Percentiles rank a stretch among this genome's conserved stretches.
phyloP scores from a whole-genome alignment of 2,888 invertebrate species.

The Sinohyriopsis cumingii region DNA sequence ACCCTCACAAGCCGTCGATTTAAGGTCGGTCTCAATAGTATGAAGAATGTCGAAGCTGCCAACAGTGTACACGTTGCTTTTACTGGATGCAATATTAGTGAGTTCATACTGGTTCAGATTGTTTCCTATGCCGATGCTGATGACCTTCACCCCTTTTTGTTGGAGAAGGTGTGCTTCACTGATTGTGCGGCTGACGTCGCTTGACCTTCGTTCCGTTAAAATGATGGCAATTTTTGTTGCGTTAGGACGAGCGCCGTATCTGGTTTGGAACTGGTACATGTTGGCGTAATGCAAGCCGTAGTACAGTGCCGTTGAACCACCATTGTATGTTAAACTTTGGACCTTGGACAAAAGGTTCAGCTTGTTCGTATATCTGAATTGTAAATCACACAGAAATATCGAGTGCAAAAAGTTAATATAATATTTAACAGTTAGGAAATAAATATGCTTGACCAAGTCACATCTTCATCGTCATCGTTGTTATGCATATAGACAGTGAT shows the following conservation, averaged over 20 bases:
- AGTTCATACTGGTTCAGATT: slow-evolving; percentile 42
- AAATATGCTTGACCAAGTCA: too few species aligned
- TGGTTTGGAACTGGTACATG: slow-evolving; percentile 29
- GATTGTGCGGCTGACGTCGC: slow-evolving; percentile 26
- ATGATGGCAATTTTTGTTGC: slow-evolving; percentile 42
- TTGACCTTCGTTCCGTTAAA: slow-evolving; percentile 48
- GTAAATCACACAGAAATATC: too few species aligned
- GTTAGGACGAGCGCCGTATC: slow-evolving; percentile 33
- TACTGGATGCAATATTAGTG: slow-evolving; percentile 35
- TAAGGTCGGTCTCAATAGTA: slow-evolving; percentile 27
- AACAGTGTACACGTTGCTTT: slow-evolving; percentile 40
- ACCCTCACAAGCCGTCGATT: slow-evolving; percentile 21
- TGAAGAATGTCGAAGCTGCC: slow-evolving; percentile 40
- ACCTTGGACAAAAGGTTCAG: slow-evolving; percentile 31
- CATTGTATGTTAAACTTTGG: slow-evolving; percentile 21
- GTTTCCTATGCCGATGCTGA: slow-evolving; percentile 47
- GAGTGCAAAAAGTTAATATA: too few species aligned
- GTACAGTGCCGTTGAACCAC: slow-evolving; percentile 36
- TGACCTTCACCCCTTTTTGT: slow-evolving; percentile 32
- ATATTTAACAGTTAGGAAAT: too few species aligned
- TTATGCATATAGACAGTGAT: too few species aligned
- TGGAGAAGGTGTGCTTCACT: slow-evolving; percentile 26
- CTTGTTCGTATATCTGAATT: slow-evolving; percentile 27
- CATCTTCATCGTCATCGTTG: too few species aligned
- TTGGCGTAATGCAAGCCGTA: slow-evolving; percentile 35